Percentiles rank a stretch among this genome's conserved stretches.
Conservation (phyloP, 2,113 vertebrate genomes). For the Dasyornis broadbenti region DNA sequence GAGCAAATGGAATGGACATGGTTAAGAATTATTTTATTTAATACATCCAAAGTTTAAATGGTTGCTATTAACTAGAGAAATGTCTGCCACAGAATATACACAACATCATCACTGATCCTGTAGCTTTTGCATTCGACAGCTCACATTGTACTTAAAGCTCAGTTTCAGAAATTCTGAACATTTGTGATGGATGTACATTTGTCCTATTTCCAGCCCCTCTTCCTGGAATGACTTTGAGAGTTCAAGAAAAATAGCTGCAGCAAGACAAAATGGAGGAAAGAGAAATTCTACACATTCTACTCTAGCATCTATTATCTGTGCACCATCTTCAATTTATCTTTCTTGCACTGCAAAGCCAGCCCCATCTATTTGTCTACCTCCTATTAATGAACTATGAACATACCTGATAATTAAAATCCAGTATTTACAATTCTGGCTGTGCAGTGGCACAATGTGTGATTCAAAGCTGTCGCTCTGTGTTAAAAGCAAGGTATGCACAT, state of each 20-base stretch:
- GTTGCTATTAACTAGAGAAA: not conserved
- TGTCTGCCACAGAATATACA: not conserved
- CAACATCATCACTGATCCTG: not conserved
- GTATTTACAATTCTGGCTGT: not conserved
- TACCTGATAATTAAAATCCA: constrained; percentile 21
- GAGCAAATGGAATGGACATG: not conserved
- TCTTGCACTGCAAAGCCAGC: not conserved
- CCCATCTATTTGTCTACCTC: not conserved
- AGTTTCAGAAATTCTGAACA: not conserved
- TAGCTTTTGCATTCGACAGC: not conserved
- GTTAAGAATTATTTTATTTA: not conserved
- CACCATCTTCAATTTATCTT: not conserved
- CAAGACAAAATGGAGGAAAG: constrained; percentile 46
- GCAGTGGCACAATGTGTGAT: not conserved
- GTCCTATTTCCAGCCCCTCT: not conserved
- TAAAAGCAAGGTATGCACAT: not conserved
- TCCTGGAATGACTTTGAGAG: not conserved
- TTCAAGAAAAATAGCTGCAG: constrained; percentile 7
- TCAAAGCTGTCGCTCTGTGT: not conserved
- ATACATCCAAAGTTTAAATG: not conserved
- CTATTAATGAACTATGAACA: constrained; percentile 45
- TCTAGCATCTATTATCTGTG: not conserved
- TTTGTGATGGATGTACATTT: not conserved
- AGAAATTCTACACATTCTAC: not conserved
- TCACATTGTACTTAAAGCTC: not conserved